Conservation (phyloP, 92 coral and sea anemone species). For the Anthopleura xanthogrammica region DNA sequence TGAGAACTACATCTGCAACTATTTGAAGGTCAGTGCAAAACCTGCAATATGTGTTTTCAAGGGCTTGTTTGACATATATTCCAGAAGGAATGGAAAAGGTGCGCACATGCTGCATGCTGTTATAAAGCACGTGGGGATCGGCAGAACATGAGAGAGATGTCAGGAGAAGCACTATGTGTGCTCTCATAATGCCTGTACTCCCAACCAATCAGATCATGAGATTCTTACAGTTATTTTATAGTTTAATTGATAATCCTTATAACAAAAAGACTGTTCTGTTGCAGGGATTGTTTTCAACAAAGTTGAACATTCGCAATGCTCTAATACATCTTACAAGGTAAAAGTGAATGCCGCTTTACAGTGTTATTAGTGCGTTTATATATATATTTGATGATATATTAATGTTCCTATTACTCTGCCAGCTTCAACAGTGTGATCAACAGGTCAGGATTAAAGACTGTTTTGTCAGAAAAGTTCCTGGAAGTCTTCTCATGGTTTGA, state of each 20-base stretch:
- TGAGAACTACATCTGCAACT: conserved; percentile 77
- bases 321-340: conserved; percentile 84
- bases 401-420: background rate
- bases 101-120: background rate
- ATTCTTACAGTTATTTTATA: background rate
- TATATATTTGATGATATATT: too few species aligned
- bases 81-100: too few species aligned
- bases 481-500: conserved; percentile 94
- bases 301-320: conserved; percentile 75
- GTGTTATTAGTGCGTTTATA: background rate
- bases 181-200: too few species aligned
- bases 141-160: too few species aligned
- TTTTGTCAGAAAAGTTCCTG: conserved; percentile 83
- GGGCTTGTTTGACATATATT: too few species aligned
- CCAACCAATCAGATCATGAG: too few species aligned
- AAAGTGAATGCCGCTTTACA: background rate
- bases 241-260: background rate
- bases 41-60: too few species aligned
- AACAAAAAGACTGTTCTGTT: background rate
- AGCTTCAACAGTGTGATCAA: conserved; percentile 88
- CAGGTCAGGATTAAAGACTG: conserved; percentile 78
- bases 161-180: too few species aligned
- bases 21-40: conserved; percentile 63
- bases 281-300: conserved; percentile 84
- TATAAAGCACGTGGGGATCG: too few species aligned